Evolutionary conservation across 2,797 vertebrate species (phyloP), one percentile per base, ranked within the genome.

Genomic region (Sebastes trivittatus): DNA sequence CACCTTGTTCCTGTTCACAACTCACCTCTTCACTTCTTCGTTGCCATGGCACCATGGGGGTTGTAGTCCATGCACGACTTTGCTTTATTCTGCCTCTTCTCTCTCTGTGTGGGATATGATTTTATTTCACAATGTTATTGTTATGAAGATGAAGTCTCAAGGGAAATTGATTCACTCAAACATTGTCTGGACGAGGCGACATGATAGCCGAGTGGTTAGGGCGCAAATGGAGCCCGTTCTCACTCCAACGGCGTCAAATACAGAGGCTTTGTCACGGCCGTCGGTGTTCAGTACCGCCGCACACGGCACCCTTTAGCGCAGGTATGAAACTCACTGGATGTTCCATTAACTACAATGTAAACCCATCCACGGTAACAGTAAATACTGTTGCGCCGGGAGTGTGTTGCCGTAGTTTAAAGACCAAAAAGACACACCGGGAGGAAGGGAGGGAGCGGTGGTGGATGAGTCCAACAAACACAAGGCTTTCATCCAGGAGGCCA

Each of bases 41-140:
- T 91, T 92, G 71, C 87, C 85, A 89, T 87, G 78, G 80, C 74
- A 84, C 52, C 83, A 62, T 7, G 8, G 58, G 42, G 74, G 74
- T 54, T 72, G 22, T 38, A 78, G 80, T 78, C 79, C 64, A 77
- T 36, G 59, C 10, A 61, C 9, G 5, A 34, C 27, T 38, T 29
- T 69, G 27, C 60, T 69, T 75, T 55, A 38, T 70, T 36, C 60
- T 67, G 23, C 60, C 52, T 75, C 46, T 64, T 72, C 36, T 76
- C 34, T 76, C n/a, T 42, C 16, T 59, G 58, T 30, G 46, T 22
- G 36, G n/a, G 60, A 49, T 67, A 14, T 59, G 46, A 61, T 62
- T 86, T 72, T 25, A 34, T 29, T 62, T 75, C 34, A 65, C 34
- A 46, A 32, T 27, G 65, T 34, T 20, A 7, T 30, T 2, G 16